These are phyloP conservation scores for Acipenser transmontanus DNA, from an alignment of 2,797 vertebrate genomes.

Conservation along the genomic window DNA sequence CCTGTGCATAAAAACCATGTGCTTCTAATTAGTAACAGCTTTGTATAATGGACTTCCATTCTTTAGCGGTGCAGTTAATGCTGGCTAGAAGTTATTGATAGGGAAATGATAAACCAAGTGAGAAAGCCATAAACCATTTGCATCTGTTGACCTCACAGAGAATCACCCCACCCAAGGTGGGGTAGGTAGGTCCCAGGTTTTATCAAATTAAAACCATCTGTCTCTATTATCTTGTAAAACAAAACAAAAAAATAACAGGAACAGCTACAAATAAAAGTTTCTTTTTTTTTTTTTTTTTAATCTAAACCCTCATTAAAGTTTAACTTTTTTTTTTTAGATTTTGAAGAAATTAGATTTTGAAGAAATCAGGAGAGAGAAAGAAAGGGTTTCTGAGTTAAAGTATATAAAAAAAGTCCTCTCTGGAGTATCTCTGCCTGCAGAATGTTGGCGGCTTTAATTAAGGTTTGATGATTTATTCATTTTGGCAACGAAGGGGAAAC, in stretches of 20 bases:
- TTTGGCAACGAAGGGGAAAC: conserved; percentile 52
- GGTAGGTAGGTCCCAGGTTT: not conserved
- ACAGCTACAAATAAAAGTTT: too few relatives aligned
- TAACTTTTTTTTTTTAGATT: too few relatives aligned
- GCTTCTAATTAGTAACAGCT: conserved; percentile 46
- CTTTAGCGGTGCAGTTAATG: conserved; percentile 36
- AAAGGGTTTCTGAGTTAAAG: conserved; percentile 4
- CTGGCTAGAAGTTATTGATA: conserved; percentile 41
- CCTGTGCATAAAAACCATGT: conserved; percentile 40
- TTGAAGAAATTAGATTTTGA: too few relatives aligned
- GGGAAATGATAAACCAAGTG: conserved; percentile 36
- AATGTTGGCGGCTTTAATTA: conserved; percentile 65
- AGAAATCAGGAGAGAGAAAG: not conserved
- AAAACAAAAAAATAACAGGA: not conserved
- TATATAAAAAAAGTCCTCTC: conserved; percentile 25
- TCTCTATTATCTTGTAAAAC: not conserved
- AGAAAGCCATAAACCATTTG: conserved; percentile 21
- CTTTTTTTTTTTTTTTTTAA: too few relatives aligned
- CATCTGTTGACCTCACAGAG: conserved; percentile 30
- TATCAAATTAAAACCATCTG: conserved; percentile 23
- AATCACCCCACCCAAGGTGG: conserved; percentile 12
- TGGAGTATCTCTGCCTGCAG: conserved; percentile 56
- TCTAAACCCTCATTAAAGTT: too few relatives aligned
- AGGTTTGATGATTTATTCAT: conserved; percentile 68
- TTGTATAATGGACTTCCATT: conserved; percentile 39